phyloP scores from a whole-genome alignment of 2,797 vertebrate species.

The Melanotaenia pygmaea region DNA sequence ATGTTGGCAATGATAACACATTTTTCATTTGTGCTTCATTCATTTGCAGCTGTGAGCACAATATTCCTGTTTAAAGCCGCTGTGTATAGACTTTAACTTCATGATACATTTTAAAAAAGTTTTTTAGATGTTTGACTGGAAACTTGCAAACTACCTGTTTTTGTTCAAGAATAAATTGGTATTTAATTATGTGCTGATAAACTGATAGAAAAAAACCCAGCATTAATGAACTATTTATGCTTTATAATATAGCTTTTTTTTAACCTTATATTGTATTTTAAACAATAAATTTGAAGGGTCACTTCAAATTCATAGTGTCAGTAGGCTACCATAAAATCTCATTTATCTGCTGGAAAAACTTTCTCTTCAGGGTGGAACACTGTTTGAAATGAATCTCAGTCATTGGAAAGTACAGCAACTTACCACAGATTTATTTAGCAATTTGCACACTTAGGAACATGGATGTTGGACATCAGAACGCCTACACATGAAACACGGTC shows the following conservation, averaged over 20 bases:
- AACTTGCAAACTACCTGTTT: background rate
- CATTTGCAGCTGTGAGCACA: background rate
- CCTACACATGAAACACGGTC: constrained; percentile 61
- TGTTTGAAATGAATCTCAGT: constrained; percentile 15
- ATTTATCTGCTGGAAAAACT: background rate
- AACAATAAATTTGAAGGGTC: background rate
- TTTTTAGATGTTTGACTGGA: background rate
- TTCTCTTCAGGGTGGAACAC: background rate
- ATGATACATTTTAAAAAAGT: background rate
- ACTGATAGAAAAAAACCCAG: background rate
- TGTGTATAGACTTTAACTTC: background rate
- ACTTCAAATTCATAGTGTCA: background rate
- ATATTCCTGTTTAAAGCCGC: background rate
- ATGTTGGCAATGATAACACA: background rate
- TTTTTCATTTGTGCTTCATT: background rate
- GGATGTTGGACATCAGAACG: constrained; percentile 66
- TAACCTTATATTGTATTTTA: background rate
- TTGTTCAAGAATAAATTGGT: too few relatives aligned
- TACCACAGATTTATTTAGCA: constrained; percentile 80
- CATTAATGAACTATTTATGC: background rate
- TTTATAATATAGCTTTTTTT: background rate
- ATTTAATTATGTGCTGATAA: background rate
- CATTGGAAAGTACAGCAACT: constrained; percentile 37
- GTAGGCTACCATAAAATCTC: background rate
- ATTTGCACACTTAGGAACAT: constrained; percentile 71